These are phyloP conservation scores for Pocillopora verrucosa DNA, from an alignment of 64 coral and sea anemone species.

Conservation along the genomic window DNA sequence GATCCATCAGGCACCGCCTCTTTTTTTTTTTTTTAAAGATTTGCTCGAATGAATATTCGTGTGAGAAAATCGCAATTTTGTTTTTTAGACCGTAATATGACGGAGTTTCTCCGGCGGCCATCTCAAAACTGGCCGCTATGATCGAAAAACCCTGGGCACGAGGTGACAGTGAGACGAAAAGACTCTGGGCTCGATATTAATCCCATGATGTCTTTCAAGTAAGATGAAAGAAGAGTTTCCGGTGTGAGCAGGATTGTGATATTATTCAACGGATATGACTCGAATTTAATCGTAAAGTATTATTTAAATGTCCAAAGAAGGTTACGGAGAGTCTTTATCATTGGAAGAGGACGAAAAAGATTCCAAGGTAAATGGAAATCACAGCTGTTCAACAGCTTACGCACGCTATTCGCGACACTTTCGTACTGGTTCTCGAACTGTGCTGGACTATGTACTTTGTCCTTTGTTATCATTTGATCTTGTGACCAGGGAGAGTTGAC, in stretches of 20 bases:
- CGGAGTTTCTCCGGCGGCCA: too few species aligned
- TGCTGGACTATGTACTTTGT: background rate
- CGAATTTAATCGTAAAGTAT: background rate
- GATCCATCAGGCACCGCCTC: too few species aligned
- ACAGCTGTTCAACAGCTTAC: background rate
- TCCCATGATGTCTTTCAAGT: slow-evolving; percentile 2
- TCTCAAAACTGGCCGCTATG: too few species aligned
- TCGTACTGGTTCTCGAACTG: too few species aligned
- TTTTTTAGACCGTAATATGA: too few species aligned
- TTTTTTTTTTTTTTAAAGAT: too few species aligned
- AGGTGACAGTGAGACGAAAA: too few species aligned
- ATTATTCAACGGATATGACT: background rate
- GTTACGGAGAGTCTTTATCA: slow-evolving; percentile 13
- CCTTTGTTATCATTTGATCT: slow-evolving; percentile 3
- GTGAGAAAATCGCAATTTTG: too few species aligned
- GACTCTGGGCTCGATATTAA: background rate
- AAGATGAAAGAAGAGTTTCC: background rate
- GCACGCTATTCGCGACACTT: too few species aligned
- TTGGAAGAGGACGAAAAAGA: background rate
- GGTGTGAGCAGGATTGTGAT: background rate
- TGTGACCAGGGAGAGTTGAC: slow-evolving; percentile 1
- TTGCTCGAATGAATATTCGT: too few species aligned
- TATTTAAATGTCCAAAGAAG: slow-evolving; percentile 36
- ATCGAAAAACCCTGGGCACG: too few species aligned
- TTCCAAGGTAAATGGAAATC: slow-evolving; percentile 13